These are phyloP conservation scores for Ctena decussata DNA, from an alignment of 2,888 invertebrate genomes.

Conservation along the genomic window DNA sequence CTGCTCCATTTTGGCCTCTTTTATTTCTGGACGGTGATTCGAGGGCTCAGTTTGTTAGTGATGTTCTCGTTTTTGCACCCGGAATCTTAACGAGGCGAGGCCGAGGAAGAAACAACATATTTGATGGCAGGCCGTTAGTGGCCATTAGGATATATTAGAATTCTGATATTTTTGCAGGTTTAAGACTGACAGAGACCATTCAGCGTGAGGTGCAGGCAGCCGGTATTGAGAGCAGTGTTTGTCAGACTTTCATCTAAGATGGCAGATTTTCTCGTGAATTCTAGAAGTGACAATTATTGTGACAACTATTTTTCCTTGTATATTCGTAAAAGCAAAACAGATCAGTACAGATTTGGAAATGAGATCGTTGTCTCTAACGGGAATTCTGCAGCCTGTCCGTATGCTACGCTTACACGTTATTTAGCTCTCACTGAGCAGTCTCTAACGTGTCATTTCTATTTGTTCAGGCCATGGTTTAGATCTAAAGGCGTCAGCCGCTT, in stretches of 20 bases:
- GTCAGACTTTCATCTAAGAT: conserved; percentile 27
- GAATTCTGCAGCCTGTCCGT: conserved; percentile 52
- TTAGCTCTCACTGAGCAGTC: neutral
- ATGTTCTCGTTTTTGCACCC: conserved; percentile 16
- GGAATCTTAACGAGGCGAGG: conserved; percentile 27
- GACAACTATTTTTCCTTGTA: conserved; percentile 38
- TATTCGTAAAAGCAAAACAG: conserved; percentile 60
- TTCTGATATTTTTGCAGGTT: conserved; percentile 1
- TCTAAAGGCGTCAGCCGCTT: conserved; percentile 35
- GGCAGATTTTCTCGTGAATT: conserved; percentile 20
- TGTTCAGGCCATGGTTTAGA: conserved; percentile 55
- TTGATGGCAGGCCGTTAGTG: conserved; percentile 31
- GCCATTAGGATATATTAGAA: conserved; percentile 17
- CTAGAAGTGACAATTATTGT: conserved; percentile 42
- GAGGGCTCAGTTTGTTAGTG: conserved; percentile 19
- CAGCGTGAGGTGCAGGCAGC: conserved; percentile 6
- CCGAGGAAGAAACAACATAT: conserved; percentile 43
- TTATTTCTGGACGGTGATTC: conserved; percentile 8
- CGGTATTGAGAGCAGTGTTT: neutral
- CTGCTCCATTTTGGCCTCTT: conserved; percentile 46
- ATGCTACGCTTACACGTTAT: conserved; percentile 49
- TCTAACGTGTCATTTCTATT: conserved; percentile 13
- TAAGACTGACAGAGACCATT: conserved; percentile 10
- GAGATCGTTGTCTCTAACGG: conserved; percentile 57
- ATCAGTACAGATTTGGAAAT: conserved; percentile 49